phyloP scores from a whole-genome alignment of 2,888 invertebrate species.

The Chirona hameri region DNA sequence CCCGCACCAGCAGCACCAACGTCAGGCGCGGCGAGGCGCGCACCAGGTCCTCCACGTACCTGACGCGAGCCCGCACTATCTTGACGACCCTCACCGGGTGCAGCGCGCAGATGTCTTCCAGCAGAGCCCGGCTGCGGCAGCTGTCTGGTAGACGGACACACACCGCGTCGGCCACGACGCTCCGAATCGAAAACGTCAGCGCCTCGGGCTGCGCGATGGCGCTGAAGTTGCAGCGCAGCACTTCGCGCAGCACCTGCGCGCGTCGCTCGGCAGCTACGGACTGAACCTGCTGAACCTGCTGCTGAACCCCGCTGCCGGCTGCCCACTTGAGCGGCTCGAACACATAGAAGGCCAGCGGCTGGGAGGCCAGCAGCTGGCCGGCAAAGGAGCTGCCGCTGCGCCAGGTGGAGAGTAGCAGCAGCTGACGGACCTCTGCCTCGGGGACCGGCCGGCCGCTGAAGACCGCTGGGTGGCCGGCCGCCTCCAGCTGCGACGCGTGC shows the following conservation, averaged over 20 bases:
- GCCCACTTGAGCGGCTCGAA: slow-evolving; percentile 31
- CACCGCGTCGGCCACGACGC: background rate
- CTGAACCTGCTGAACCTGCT: too few relatives aligned
- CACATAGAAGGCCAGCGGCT: slow-evolving; percentile 33
- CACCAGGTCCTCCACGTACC: slow-evolving; percentile 32
- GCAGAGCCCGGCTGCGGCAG: slow-evolving; percentile 39
- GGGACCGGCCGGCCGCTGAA: background rate
- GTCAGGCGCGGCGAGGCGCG: slow-evolving; percentile 35
- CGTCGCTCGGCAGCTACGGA: background rate
- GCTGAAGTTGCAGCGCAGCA: background rate
- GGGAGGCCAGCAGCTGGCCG: slow-evolving; percentile 33
- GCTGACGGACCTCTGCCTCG: background rate
- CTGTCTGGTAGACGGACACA: background rate
- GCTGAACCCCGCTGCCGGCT: background rate
- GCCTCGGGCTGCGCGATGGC: background rate
- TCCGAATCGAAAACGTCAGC: rapidly evolving
- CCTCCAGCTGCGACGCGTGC: too few relatives aligned
- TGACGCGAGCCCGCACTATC: slow-evolving; percentile 36
- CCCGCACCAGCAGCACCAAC: slow-evolving; percentile 42
- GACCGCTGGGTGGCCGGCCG: background rate
- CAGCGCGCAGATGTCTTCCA: slow-evolving; percentile 10
- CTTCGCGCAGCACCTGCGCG: background rate
- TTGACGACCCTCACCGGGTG: slow-evolving; percentile 35
- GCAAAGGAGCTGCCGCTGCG: slow-evolving; percentile 35
- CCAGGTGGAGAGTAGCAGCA: background rate